Evolutionary conservation across 2,113 vertebrate genomes (phyloP).

Genomic region (Bothrops jararaca): DNA sequence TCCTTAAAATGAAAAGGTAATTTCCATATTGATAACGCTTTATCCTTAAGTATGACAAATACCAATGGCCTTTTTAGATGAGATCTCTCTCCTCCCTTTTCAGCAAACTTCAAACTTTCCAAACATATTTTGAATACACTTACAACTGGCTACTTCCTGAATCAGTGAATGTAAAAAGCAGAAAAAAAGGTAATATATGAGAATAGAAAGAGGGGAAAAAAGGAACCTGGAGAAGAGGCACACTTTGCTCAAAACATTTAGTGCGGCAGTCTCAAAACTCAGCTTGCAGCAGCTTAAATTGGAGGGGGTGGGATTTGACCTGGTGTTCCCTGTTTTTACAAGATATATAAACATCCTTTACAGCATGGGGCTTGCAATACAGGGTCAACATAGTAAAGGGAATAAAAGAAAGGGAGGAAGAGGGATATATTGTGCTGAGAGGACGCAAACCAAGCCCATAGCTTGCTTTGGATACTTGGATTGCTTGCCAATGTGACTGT

Average conservation of each 20-base stretch:
- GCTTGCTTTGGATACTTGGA: not conserved
- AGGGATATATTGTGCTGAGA: not conserved
- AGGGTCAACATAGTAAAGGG: not conserved
- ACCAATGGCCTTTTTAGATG: not conserved
- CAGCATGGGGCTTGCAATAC: not conserved
- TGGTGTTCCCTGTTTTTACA: not conserved
- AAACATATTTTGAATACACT: not conserved
- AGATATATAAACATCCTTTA: not conserved
- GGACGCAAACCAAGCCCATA: not conserved
- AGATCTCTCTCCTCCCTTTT: not conserved
- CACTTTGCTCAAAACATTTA: slow-evolving; percentile 3
- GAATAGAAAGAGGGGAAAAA: not conserved
- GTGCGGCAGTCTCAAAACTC: not conserved
- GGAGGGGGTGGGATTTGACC: not conserved
- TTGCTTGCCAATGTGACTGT: not conserved
- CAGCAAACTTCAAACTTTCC: not conserved
- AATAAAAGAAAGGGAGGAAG: not conserved
- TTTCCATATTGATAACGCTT: not conserved
- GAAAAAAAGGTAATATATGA: not conserved
- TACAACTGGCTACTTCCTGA: not conserved
- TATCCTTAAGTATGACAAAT: not conserved
- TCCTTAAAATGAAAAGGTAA: not conserved
- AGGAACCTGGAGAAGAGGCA: not conserved
- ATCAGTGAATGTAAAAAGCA: not conserved
- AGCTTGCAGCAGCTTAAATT: not conserved